Base-by-base conservation (phyloP, 2,113 vertebrate species). In the Megalops atlanticus region DNA sequence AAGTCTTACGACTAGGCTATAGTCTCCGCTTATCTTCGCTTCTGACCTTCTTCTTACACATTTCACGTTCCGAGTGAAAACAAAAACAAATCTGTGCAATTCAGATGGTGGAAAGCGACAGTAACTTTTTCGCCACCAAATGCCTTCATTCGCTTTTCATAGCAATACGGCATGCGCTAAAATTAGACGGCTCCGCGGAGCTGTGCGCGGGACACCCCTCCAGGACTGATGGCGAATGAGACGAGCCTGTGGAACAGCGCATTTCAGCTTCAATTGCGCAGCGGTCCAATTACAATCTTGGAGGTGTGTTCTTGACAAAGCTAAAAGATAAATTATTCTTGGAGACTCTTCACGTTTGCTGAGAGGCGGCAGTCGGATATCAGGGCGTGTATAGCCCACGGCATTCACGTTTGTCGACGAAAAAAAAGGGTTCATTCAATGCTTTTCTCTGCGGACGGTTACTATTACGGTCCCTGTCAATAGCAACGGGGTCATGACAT, bases 211-310 rank as follows among this genome's bases (percentile, higher is more conserved):
- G 68, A 75, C 76, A 70, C 74, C 79, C 73, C 52, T 78, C 39
- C 70, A 38, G 71, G 16, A 18, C 72, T n/a, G 39, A 31, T 69
- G 79, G 81, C 87, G 86, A 89, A 89, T 87, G 45, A 83, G 78
- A 84, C 35, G 80, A 69, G 36, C 33, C 68, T 27, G 47, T 40
- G n/a, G 39, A 77, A 80, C 39, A 33, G 39, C 16, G 45, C 54
- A 64, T 71, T 81, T 77, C 43, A 78, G 73, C 24, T 80, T 81
- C 78, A 84, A 85, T 69, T 82, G 73, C 49, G 81, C 72, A 68
- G 69, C 78, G 82, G 77, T 58, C 86, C 84, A 54, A 80, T 85
- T 80, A 68, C 31, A 79, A 74, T 21, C 43, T 80, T 36, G 54
- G 75, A 77, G 78, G 81, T 47, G 54, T 69, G 38, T 49, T 41